A percentile compares a stretch with the other conserved stretches of the same genome.
Evolutionary conservation across 2,797 vertebrate species (phyloP).

Genomic region (Darevskia nairensis): DNA sequence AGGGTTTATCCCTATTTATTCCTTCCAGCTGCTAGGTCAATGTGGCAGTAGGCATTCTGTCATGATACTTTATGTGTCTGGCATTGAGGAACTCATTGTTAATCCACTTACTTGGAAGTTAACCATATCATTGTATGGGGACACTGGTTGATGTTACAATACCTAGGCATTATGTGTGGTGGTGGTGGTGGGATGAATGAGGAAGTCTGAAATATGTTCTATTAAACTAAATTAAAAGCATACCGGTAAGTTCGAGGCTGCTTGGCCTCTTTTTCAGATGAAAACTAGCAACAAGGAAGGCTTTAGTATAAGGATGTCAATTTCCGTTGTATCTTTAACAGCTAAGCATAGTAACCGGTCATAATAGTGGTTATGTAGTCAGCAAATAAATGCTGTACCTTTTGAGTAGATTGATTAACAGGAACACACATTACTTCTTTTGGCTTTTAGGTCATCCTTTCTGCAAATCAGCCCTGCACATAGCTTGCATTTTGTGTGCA

Average conservation of each 20-base stretch:
- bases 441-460: slow-evolving; percentile 39
- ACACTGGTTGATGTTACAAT: neutral
- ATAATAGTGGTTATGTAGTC: neutral
- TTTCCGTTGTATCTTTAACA: neutral
- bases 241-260: neutral
- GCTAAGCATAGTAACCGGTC: neutral
- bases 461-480: slow-evolving; percentile 38
- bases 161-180: neutral
- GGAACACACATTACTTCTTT: neutral
- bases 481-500: neutral
- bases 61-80: neutral
- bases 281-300: neutral
- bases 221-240: neutral
- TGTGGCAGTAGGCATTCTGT: slow-evolving; percentile 22
- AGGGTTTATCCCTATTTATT: slow-evolving; percentile 46
- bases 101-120: slow-evolving; percentile 9
- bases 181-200: too few relatives aligned
- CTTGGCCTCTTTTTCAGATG: neutral
- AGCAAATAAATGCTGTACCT: neutral
- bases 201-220: neutral
- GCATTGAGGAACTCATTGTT: slow-evolving; percentile 37
- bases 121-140: neutral
- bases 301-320: neutral
- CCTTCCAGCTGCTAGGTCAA: slow-evolving; percentile 39
- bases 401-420: neutral